A percentile compares a stretch with the other conserved stretches of the same genome.
These are phyloP conservation scores for Vollenhovia emeryi DNA, from an alignment of 1,140 invertebrate species.

Conservation along the genomic window DNA sequence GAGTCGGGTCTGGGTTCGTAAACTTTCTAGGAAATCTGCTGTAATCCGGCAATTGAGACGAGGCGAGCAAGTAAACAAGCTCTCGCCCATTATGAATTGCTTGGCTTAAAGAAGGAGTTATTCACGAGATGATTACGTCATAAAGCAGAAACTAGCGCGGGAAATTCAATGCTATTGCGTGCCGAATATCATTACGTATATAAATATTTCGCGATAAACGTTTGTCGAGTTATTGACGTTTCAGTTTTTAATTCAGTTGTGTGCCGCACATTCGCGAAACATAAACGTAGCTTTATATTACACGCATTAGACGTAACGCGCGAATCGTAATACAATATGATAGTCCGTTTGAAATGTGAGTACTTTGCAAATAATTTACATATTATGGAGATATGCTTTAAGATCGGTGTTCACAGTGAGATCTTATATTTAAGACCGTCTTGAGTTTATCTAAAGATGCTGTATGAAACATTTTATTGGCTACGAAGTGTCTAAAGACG, in stretches of 20 bases:
- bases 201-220: neutral
- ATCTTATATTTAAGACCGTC: too few species aligned
- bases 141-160: neutral
- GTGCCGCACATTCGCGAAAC: neutral
- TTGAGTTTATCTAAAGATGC: too few species aligned
- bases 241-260: neutral
- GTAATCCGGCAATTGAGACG: constrained; percentile 17
- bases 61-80: constrained; percentile 15
- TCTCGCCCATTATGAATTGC: neutral
- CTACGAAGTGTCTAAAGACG: too few species aligned
- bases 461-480: too few species aligned
- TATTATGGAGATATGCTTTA: neutral
- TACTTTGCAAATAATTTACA: neutral
- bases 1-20: neutral
- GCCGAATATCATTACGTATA: neutral
- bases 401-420: too few species aligned
- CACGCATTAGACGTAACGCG: neutral
- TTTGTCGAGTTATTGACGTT: neutral
- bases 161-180: neutral
- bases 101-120: neutral
- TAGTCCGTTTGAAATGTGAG: neutral
- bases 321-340: neutral
- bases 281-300: neutral
- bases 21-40: constrained; percentile 33
- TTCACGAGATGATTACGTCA: neutral